Base-by-base conservation (phyloP, 2,113 vertebrate species). In the Maccullochella peelii region DNA sequence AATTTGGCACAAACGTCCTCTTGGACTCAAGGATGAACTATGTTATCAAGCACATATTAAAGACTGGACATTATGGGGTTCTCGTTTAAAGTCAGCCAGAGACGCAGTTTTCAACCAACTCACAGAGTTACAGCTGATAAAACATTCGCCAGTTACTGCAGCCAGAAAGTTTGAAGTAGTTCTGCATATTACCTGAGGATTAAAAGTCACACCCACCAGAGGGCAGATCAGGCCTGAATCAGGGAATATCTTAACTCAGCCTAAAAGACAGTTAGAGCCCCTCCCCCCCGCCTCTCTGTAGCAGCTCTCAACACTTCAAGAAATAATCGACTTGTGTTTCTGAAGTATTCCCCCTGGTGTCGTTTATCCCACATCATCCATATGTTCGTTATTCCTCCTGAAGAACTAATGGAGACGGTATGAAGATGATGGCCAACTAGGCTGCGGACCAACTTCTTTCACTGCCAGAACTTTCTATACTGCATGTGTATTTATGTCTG, bases 311-410 rank as follows among this genome's bases (percentile, higher is more conserved):
- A 11, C 59, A n/a, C 25, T 36, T 50, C 4, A 23, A 49, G 3
- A 75, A 33, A 50, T 15, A 4, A 21, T 68, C 58, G 36, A 9
- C 15, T 16, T 5, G 21, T 73, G 59, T 14, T n/a, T 14, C 23
- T 63, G 68, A 63, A 63, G 58, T 23, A 65, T 77, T 85, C 78
- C 83, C 83, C 67, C 58, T 6, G 73, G 72, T 42, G 66, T 6
- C 50, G 23, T 70, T 63, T 36, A 30, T 30, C 33, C 18, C 47
- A 18, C 10, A 3, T 49, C 67, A 6, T 80, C 83, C 84, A 77
- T 85, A 85, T 85, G 83, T 76, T 80, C 49, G 0, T 42, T 9
- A 16, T 71, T 47, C 77, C 54, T 80, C 65, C 33, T 80, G 77
- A 76, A 68, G 58, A 49, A 52, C 72, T 80, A 85, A 85, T 80